Evolutionary conservation across 2,113 vertebrate species (phyloP), one percentile per base, ranked within the genome.

Genomic region (Carassius gibelio): DNA sequence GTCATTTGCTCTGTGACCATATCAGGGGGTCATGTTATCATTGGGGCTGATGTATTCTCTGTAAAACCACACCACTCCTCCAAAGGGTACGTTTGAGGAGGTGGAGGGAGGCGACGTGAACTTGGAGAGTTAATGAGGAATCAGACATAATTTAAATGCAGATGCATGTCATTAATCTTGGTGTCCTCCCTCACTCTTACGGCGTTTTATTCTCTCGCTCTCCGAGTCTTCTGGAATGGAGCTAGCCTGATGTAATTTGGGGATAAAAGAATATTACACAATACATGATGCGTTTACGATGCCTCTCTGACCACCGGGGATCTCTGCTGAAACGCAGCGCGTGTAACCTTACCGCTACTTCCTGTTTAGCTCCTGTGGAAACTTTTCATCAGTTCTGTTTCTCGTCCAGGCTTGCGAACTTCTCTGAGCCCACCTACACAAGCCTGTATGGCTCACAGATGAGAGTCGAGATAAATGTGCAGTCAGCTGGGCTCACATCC

Each of bases 401-500:
- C 68, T 72, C 81, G 50, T 83, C 81, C 88, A 89, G 76, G 76
- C 85, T 84, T 86, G 57, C 68, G 68, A 83, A 83, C 77, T 86
- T 89, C 83, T 85, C 78, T 48, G 57, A 82, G 84, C 72, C 85
- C 88, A 87, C 88, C 88, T 87, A 89, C 85, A 89, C 82, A 83
- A 71, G 85, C 77, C 84, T 81, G 71, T 86, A 78, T 84, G 75
- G 83, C 83, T 85, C 82, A n/a, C 78, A 84, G 82, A 87, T 88
- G 78, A 86, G 88, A 84, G 61, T 80, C 11, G 71, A 88, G 88
- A 89, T 87, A 87, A 75, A 87, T 87, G 81, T 89, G 85, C 83
- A 82, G 85, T 89, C 87, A 88, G 85, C 78, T 86, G 85, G 85
- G 85, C 87, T 88, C 84, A 86, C 82, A 88, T 88, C 88, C 85